Percentiles rank a stretch among this genome's conserved stretches.
These are phyloP conservation scores for Sula dactylatra DNA, from an alignment of 2,113 vertebrate genomes.

Conservation along the genomic window DNA sequence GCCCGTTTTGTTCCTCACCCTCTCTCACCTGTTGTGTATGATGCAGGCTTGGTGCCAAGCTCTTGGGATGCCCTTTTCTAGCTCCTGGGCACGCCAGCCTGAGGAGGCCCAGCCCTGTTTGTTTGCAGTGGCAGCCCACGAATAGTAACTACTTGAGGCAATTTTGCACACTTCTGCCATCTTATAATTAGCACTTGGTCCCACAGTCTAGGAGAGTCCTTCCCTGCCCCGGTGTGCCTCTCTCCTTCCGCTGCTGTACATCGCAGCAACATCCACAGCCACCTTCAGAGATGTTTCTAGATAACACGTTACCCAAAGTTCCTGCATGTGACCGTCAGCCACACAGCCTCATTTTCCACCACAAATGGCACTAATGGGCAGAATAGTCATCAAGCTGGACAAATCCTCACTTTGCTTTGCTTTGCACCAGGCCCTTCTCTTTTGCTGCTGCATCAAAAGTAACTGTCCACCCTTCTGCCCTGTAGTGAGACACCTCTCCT, in stretches of 20 bases:
- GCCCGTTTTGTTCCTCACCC: fast-evolving
- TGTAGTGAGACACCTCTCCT: neutral
- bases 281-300: neutral
- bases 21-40: slow-evolving; percentile 18
- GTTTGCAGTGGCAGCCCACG: neutral
- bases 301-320: neutral
- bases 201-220: neutral
- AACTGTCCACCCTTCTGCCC: neutral
- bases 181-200: neutral
- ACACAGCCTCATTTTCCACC: neutral
- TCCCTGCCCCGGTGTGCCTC: neutral
- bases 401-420: neutral
- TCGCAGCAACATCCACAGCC: neutral
- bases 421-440: neutral
- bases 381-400: neutral
- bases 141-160: neutral
- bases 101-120: neutral
- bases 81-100: neutral
- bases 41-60: neutral
- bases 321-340: neutral
- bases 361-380: neutral
- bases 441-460: fast-evolving
- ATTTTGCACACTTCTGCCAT: neutral
- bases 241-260: neutral
- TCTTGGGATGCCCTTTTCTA: neutral